These are phyloP conservation scores for Tyto alba DNA, from an alignment of 2,113 vertebrate species.

Conservation along the genomic window DNA sequence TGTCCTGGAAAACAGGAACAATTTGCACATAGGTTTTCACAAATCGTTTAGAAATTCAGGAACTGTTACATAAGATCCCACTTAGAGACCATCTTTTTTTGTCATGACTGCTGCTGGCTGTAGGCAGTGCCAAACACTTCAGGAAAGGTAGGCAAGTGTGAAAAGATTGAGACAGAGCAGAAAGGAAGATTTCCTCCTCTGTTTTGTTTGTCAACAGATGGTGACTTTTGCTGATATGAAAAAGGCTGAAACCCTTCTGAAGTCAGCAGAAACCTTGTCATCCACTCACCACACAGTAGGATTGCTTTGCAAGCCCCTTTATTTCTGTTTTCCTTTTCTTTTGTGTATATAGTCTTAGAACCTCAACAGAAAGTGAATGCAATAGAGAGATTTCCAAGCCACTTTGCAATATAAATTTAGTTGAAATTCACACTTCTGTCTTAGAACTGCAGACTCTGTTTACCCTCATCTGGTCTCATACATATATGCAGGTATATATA, in stretches of 20 bases:
- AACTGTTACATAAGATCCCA: not conserved
- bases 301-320: not conserved
- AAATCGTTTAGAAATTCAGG: not conserved
- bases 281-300: not conserved
- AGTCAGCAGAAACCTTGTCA: not conserved
- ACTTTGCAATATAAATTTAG: not conserved
- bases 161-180: not conserved
- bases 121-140: not conserved
- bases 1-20: not conserved
- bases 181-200: not conserved
- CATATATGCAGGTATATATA: not conserved
- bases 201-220: conserved; percentile 6
- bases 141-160: not conserved
- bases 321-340: not conserved
- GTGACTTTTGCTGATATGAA: not conserved
- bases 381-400: not conserved
- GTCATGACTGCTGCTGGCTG: not conserved
- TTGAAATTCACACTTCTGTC: not conserved
- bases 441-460: not conserved
- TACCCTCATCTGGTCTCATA: not conserved
- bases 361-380: not conserved
- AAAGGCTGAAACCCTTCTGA: not conserved
- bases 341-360: not conserved
- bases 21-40: not conserved
- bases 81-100: not conserved